Evolutionary conservation across 2,113 vertebrate genomes (phyloP), one percentile per base, ranked within the genome.

Genomic region (Jacana jacana): DNA sequence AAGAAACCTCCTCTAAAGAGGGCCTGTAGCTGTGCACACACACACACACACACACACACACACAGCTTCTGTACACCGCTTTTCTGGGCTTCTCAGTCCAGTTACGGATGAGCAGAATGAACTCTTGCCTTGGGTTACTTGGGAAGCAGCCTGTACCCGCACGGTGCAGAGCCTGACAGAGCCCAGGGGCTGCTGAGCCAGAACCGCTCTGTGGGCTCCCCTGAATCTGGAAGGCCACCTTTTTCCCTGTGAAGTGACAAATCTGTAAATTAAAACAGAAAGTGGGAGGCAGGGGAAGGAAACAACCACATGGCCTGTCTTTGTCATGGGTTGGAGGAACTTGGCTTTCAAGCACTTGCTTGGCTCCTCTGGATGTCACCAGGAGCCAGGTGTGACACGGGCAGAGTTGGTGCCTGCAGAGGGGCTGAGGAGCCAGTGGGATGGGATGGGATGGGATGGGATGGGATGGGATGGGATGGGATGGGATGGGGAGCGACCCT

Each of bases 161-260:
- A 7, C 3, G 3, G 25, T 31, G 37, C 9, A 0, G 58, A 54
- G 64, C 15, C 46, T 31, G 30, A 5, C 0, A 0, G 57, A 14
- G 66, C 10, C 33, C 6, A 1, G 48, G 37, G 54, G 46, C 63
- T 70, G 69, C 91, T 1, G 3, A 48, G 54, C 51, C 52, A 8
- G 17, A 60, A 11, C 48, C 0, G 2, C 49, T 4, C 39, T 6
- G 57, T 19, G 72, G 52, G 72, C 89, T 69, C 66, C 71, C 42
- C 9, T 11, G 46, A 22, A 23, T 14, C 40, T 44, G 39, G 5
- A 75, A 54, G n/a, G n/a, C n/a, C 65, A 5, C 10, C 2, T 60
- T 49, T 11, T 3, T 9, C 55, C 33, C 16, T 25, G 7, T 31
- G 3, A 25, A 77, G 63, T 13, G 17, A 64, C 8, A 31, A 84